A percentile compares a stretch with the other conserved stretches of the same genome.
These are phyloP conservation scores for Anguilla obscura DNA, from an alignment of 2,797 vertebrate genomes.

Conservation along the genomic window DNA sequence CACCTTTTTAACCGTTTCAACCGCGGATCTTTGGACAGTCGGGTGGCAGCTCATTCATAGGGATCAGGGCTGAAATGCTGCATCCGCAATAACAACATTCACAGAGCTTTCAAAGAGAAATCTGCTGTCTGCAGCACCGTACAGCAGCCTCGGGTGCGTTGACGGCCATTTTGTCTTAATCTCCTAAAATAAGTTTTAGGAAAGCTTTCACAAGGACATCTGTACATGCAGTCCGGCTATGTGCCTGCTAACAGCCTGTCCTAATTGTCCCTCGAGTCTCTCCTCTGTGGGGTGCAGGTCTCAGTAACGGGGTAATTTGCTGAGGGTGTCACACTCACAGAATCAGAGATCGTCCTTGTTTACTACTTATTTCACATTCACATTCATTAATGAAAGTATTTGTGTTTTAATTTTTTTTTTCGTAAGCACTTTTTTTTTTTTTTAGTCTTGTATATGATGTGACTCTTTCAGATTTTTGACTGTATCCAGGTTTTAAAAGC, in stretches of 20 bases:
- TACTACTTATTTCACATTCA: background rate
- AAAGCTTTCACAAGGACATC: background rate
- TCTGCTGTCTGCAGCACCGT: background rate
- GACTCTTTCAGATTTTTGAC: background rate
- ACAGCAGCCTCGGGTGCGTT: background rate
- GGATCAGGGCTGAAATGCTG: background rate
- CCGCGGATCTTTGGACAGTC: too few species aligned
- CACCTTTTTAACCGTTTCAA: too few species aligned
- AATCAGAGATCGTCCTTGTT: background rate
- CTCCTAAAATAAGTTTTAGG: background rate
- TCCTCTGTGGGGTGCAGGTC: background rate
- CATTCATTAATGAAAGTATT: too few species aligned
- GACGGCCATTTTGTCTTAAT: background rate
- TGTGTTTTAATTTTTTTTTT: background rate
- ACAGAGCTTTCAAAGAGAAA: background rate
- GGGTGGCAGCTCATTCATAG: background rate
- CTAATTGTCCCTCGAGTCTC: background rate
- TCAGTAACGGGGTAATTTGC: background rate
- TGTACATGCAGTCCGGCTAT: background rate
- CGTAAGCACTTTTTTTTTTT: background rate
- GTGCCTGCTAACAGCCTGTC: background rate
- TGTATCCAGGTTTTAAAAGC: background rate
- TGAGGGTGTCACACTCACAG: background rate
- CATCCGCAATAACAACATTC: background rate
- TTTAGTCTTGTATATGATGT: background rate